Evolutionary conservation across 2,797 vertebrate genomes (phyloP), one percentile per base, ranked within the genome.

Genomic region (Pagetopsis macropterus): DNA sequence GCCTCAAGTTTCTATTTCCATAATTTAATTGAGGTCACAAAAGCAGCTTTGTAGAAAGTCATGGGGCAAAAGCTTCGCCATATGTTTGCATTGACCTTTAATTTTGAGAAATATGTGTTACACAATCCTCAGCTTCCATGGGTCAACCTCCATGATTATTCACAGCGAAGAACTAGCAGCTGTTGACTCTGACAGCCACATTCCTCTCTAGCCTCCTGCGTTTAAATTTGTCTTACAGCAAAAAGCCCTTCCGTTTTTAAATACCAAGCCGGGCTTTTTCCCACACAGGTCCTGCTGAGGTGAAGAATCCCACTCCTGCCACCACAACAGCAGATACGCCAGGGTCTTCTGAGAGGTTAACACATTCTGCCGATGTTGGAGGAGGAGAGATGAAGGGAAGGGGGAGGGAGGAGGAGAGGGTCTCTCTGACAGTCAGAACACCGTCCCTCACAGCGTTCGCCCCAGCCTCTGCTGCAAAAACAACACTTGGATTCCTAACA

Each of bases 21-120:
- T 94, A 94, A 93, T 93, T 93, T 92, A 94, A 93, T 92, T 93
- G 89, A 93, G 92, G 93, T 94, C 91, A 92, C 87, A 85, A 84
- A 89, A 90, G 88, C 85, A 81, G 90, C 90, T 93, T 92, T 93
- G 82, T 90, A 93, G 86, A 61, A 87, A 91, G 90, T 89, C 86
- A 88, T 14, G 81, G 82, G 86, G 80, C 80, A 80, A 79, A 87
- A 86, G 87, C 88, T 87, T 81, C 23, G 56, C 92, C 91, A 93
- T 85, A 92, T 92, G 90, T 93, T 91, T 90, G 88, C 88, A 82
- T 90, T 88, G 92, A 92, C 93, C 90, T 92, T 91, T 91, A 89
- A 92, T 93, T 93, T 92, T 84, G 76, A 37, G 69, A 90, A 90
- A 89, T 88, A 81, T 84, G 87, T 77, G 85, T 92, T 92, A 91